phyloP scores from a whole-genome alignment of 2,113 vertebrate species.

The Lepidothrix coronata region DNA sequence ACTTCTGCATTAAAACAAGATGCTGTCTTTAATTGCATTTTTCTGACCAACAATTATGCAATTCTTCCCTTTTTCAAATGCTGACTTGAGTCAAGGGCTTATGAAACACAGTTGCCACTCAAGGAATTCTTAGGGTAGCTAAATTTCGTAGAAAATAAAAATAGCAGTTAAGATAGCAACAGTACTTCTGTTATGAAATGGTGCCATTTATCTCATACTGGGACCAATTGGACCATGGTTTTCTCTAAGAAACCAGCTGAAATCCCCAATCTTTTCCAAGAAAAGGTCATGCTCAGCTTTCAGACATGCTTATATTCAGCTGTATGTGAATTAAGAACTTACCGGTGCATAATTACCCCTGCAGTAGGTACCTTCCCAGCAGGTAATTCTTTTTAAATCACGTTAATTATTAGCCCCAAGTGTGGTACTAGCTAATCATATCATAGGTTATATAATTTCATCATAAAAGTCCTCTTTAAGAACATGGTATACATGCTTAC shows the following conservation, averaged over 20 bases:
- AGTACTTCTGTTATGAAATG: not conserved
- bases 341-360: not conserved
- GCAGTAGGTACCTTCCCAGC: not conserved
- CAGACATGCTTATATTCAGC: not conserved
- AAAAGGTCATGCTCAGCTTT: not conserved
- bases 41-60: not conserved
- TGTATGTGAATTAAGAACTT: not conserved
- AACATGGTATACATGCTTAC: not conserved
- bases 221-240: accelerated
- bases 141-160: not conserved
- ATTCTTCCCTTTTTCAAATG: not conserved
- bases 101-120: not conserved
- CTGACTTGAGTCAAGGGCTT: not conserved
- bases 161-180: not conserved
- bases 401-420: not conserved
- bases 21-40: not conserved
- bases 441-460: not conserved
- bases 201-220: not conserved
- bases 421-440: not conserved
- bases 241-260: not conserved
- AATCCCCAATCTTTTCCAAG: not conserved
- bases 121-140: not conserved
- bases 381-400: not conserved
- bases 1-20: not conserved
- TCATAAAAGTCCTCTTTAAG: not conserved